A percentile compares a stretch with the other conserved stretches of the same genome.
phyloP scores from a whole-genome alignment of 2,888 invertebrate genomes.

The Psococerastis gibbosa region DNA sequence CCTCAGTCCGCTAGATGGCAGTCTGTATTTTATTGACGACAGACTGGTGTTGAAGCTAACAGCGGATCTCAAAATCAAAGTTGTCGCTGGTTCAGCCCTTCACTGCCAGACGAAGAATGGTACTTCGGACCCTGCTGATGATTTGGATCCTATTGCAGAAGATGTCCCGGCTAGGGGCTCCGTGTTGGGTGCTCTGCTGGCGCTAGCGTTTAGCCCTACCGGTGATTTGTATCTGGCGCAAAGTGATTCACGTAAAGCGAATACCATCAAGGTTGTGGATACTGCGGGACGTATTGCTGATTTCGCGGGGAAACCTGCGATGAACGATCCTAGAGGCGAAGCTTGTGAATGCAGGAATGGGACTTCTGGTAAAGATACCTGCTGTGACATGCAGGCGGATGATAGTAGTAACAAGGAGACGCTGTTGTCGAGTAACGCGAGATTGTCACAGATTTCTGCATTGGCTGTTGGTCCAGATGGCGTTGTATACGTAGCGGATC shows the following conservation, averaged over 20 bases:
- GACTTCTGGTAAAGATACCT: conserved; percentile 23
- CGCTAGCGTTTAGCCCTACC: conserved; percentile 77
- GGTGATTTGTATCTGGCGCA: conserved; percentile 88
- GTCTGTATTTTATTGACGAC: conserved; percentile 89
- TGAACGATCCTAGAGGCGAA: conserved; percentile 31
- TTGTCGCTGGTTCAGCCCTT: conserved; percentile 85
- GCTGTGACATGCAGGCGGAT: conserved; percentile 2
- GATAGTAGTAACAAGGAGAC: conserved; percentile 34
- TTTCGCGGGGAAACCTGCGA: conserved; percentile 79
- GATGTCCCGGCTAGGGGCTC: conserved; percentile 28
- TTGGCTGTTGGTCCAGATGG: conserved; percentile 89
- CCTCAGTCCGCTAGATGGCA: conserved; percentile 83
- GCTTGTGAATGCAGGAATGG: conserved; percentile 40
- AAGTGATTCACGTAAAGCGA: conserved; percentile 69
- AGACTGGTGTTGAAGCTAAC: conserved; percentile 80
- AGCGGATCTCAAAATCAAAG: conserved; percentile 76
- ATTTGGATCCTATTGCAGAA: background rate
- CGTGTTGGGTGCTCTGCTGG: conserved; percentile 65
- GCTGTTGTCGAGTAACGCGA: conserved; percentile 71
- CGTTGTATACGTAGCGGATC: conserved; percentile 89
- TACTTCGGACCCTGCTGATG: conserved; percentile 14
- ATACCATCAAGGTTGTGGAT: conserved; percentile 67
- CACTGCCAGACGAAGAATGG: conserved; percentile 53
- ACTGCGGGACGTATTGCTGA: conserved; percentile 78
- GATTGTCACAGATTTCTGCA: conserved; percentile 74